Evolutionary conservation across 1,140 invertebrate species (phyloP), one percentile per base, ranked within the genome.

Genomic region (Hyles euphorbiae): DNA sequence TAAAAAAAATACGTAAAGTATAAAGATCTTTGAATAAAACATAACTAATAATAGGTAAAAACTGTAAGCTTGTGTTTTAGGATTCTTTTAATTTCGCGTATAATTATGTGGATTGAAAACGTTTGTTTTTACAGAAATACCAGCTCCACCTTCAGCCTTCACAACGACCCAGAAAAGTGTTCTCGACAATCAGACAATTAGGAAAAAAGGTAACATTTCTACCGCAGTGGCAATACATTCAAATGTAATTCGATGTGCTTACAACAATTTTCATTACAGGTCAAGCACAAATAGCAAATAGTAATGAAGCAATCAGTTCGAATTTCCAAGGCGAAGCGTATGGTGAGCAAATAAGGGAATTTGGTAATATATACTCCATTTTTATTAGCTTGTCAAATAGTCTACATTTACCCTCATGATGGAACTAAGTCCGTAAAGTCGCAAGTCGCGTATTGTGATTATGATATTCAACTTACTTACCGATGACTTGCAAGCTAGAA

Each of bases 321-420:
- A 88, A 85, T 68, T 88, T 85, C 58, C 85, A 86, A 76, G 85
- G 85, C 56, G 83, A 83, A 70, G 76, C 72, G 50, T 87, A 74
- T 54, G 81, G 81, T 56, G 84, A 79, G 72, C 83, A 83, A 75
- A 82, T 85, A 63, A 78, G 78, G 71, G 81, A 81, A 61, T 84
- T 81, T 67, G 84, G 84, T 87, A 81, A 77, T 43, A 52, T 50
- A 58, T 33, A 3, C 22, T 22, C 22, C 22, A 22, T 9, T n/a
- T 52, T 57, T 57, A 34, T 52, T 34, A 40, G 22, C 22, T 22
- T 22, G 22, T 22, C 22, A 22, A 22, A 22, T 22, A 22, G 22
- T 22, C 22, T 22, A 22, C 22, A 22, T 22, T 22, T 22, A 2
- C 22, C 22, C 22, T 22, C 22, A 22, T 22, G 2, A 22, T 22